These are phyloP conservation scores for Stenopsyche tienmushanensis DNA, from an alignment of 1,140 invertebrate genomes.

Conservation along the genomic window DNA sequence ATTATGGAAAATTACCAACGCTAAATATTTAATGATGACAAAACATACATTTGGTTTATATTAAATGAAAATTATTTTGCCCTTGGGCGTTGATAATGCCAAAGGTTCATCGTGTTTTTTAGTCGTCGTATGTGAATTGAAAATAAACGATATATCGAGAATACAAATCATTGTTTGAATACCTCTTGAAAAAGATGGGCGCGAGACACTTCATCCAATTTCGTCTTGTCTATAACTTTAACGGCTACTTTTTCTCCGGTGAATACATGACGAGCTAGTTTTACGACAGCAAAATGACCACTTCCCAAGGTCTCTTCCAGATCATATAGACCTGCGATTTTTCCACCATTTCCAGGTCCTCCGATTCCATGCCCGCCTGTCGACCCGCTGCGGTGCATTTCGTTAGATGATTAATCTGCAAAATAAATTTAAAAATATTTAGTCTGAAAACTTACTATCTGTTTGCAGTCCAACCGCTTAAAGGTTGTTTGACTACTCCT, in stretches of 20 bases:
- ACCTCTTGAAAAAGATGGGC: constrained; percentile 97
- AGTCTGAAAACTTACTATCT: no score
- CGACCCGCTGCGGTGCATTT: constrained; percentile 33
- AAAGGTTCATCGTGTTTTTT: no score
- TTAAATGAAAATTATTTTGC: no score
- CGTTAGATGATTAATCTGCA: constrained; percentile 19
- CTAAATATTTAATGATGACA: no score
- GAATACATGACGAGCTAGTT: constrained; percentile 97
- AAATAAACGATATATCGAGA: no score
- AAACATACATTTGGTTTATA: no score
- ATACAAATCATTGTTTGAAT: no score
- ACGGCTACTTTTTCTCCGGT: constrained; percentile 98
- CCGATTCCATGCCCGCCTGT: constrained; percentile 4
- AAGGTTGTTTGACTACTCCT: no score
- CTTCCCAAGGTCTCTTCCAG: constrained; percentile 90
- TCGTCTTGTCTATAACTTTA: constrained; percentile 97
- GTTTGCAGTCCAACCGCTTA: no score
- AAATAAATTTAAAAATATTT: constrained; percentile 1
- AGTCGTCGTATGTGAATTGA: no score
- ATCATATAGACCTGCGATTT: constrained; percentile 96
- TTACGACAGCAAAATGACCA: constrained; percentile 99
- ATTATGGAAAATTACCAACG: no score
- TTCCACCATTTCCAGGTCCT: constrained; percentile 70
- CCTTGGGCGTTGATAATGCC: no score
- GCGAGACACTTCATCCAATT: constrained; percentile 94